A percentile compares a stretch with the other conserved stretches of the same genome.
These are phyloP conservation scores for Pithecia hirsuta DNA, from an alignment of 2,797 vertebrate species.

Conservation along the genomic window DNA sequence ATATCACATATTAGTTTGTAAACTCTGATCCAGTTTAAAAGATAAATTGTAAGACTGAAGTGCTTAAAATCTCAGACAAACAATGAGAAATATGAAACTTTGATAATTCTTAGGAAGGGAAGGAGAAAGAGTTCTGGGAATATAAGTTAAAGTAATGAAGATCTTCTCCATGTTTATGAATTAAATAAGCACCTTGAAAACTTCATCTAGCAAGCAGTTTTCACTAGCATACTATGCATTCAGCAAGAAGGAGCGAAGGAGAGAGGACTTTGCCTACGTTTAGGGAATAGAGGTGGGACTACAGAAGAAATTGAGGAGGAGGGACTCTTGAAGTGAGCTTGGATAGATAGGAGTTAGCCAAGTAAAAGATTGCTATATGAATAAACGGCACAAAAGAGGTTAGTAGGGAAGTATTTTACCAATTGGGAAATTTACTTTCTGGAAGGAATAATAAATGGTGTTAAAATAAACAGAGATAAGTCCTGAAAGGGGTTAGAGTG, in stretches of 20 bases:
- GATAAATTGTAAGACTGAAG: neutral
- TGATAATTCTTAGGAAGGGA: neutral
- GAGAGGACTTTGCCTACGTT: neutral
- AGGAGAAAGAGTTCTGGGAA: neutral
- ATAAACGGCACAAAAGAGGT: neutral
- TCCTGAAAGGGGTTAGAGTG: neutral
- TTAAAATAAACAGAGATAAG: neutral
- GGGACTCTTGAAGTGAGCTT: neutral
- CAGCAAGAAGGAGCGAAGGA: neutral
- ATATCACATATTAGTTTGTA: neutral
- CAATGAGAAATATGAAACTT: neutral
- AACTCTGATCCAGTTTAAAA: neutral
- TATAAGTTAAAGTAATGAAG: neutral
- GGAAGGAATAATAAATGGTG: neutral
- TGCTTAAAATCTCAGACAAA: neutral
- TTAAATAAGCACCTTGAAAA: neutral
- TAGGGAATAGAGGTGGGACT: neutral
- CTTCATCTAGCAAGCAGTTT: neutral
- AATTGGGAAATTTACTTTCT: neutral
- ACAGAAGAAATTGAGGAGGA: neutral
- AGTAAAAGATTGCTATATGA: neutral
- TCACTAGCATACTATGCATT: neutral
- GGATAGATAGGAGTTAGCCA: neutral
- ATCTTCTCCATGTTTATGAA: neutral
- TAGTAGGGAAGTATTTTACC: neutral